Evolutionary conservation across 1,140 invertebrate species (phyloP).

Genomic region (Metaphire vulgaris): DNA sequence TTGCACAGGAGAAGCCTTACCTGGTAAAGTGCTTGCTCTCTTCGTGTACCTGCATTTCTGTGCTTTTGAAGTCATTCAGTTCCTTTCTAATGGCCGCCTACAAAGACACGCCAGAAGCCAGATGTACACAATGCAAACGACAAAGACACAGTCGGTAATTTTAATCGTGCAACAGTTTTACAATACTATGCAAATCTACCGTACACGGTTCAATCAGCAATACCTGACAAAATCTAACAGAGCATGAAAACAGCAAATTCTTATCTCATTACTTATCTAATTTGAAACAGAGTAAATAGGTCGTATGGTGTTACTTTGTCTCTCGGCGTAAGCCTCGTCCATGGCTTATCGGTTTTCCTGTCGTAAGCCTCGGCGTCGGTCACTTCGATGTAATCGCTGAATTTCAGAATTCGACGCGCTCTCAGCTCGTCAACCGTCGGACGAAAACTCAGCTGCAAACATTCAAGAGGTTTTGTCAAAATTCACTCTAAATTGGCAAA

Average conservation of each 20-base stretch:
- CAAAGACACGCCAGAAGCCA: conserved; percentile 13
- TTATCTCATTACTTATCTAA: too few relatives aligned
- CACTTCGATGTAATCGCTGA: conserved; percentile 99
- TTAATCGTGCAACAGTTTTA: too few relatives aligned
- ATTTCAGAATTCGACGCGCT: conserved; percentile 98
- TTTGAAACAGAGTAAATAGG: too few relatives aligned
- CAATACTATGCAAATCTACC: too few relatives aligned
- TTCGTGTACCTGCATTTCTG: conserved; percentile 98
- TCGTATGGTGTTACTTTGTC: conserved; percentile 86
- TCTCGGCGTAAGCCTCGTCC: conserved; percentile 93
- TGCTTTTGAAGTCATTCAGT: conserved; percentile 98
- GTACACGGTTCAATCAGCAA: too few relatives aligned
- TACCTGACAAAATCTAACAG: too few relatives aligned
- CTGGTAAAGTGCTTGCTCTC: conserved; percentile 88
- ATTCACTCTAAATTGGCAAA: neutral
- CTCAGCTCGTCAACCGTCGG: conserved; percentile 96
- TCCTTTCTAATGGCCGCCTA: conserved; percentile 93
- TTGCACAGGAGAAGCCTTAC: too few relatives aligned
- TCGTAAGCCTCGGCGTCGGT: conserved; percentile 92
- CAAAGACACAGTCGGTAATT: too few relatives aligned
- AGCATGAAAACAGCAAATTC: too few relatives aligned
- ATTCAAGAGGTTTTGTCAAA: neutral
- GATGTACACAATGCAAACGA: too few relatives aligned
- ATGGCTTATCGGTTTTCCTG: conserved; percentile 93
- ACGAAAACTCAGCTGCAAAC: conserved; percentile 75